A percentile compares a stretch with the other conserved stretches of the same genome.
Conservation (phyloP, 2,888 invertebrate genomes). For the Harpagoxenus sublaevis region DNA sequence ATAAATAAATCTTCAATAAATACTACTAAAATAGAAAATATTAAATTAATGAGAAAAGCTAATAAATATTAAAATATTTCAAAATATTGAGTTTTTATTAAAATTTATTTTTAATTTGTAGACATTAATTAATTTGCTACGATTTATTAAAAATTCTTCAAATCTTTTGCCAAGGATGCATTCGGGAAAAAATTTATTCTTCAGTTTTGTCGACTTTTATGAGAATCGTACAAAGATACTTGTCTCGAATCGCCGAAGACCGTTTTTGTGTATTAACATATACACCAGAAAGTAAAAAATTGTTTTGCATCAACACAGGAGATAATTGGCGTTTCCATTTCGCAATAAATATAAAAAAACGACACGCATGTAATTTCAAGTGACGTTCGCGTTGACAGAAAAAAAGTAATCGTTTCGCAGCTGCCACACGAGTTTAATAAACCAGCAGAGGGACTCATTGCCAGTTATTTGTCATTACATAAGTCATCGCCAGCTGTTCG, state of each 20-base stretch:
- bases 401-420: slow-evolving; percentile 35
- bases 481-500: slow-evolving; percentile 59
- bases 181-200: not conserved
- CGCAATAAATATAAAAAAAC: slow-evolving; percentile 3
- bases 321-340: slow-evolving; percentile 21
- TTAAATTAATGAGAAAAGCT: not conserved
- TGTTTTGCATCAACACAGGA: slow-evolving; percentile 9
- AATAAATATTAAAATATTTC: slow-evolving; percentile 4
- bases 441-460: slow-evolving; percentile 29
- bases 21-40: not conserved
- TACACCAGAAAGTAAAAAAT: not conserved
- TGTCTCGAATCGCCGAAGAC: not conserved
- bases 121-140: not conserved
- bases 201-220: not conserved
- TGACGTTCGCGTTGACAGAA: slow-evolving; percentile 18
- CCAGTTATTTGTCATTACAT: slow-evolving; percentile 62
- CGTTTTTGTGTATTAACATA: not conserved
- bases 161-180: not conserved
- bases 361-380: not conserved
- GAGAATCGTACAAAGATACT: not conserved
- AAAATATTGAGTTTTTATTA: not conserved
- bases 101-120: slow-evolving; percentile 1
- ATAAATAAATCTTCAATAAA: not conserved
- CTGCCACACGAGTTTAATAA: slow-evolving; percentile 59
- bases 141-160: not conserved